Evolutionary conservation across 2,888 invertebrate species (phyloP).

Genomic region (Helobdella robusta): DNA sequence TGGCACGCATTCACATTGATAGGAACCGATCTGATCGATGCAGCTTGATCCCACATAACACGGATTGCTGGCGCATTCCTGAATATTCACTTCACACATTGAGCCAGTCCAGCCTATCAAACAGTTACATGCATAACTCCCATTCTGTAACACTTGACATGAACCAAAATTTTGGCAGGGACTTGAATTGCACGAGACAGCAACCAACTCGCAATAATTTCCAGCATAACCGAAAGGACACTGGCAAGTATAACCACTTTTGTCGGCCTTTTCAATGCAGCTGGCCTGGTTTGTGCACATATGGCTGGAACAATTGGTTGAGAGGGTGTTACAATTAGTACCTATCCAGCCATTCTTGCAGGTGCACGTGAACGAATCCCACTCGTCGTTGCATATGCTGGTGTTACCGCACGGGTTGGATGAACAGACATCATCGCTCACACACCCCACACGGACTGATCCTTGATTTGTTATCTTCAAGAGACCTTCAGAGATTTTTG

Average conservation of each 20-base stretch:
- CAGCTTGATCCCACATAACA: constrained; percentile 64
- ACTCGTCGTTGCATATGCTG: constrained; percentile 39
- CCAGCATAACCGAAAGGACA: constrained; percentile 40
- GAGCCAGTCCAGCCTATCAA: constrained; percentile 38
- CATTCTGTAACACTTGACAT: constrained; percentile 32
- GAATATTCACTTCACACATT: constrained; percentile 36
- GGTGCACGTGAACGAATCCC: constrained; percentile 40
- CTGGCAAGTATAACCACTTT: constrained; percentile 37
- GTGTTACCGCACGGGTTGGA: constrained; percentile 38
- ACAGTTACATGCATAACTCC: constrained; percentile 38
- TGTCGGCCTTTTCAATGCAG: constrained; percentile 36
- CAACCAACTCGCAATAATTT: constrained; percentile 39
- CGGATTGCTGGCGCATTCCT: constrained; percentile 53
- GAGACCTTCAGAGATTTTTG: constrained; percentile 28
- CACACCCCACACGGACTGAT: constrained; percentile 37
- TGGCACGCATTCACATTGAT: constrained; percentile 26
- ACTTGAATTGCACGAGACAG: constrained; percentile 38
- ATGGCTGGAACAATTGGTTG: not conserved
- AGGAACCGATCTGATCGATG: not conserved
- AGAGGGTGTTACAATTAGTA: constrained; percentile 32
- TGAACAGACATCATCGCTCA: constrained; percentile 39
- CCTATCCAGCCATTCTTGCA: constrained; percentile 44
- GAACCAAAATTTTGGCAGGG: constrained; percentile 39
- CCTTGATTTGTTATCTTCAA: not conserved
- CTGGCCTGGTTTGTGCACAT: constrained; percentile 41